phyloP scores from a whole-genome alignment of 2,797 vertebrate species.

The Apogon hyalosoma region DNA sequence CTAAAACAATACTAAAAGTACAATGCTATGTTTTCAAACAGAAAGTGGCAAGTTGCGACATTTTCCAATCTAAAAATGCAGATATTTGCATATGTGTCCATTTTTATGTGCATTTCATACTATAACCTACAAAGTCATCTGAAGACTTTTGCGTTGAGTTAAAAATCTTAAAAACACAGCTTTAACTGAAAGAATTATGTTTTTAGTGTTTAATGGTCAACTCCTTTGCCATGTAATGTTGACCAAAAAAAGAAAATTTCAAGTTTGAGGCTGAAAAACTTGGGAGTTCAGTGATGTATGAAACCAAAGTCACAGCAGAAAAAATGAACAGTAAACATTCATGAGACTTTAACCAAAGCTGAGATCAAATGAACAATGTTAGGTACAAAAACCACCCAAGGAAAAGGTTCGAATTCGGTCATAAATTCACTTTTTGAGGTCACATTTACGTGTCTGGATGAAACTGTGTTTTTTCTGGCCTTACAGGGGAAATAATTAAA shows the following conservation, averaged over 20 bases:
- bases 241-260: background rate
- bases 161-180: background rate
- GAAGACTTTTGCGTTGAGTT: constrained; percentile 1
- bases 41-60: too few species aligned
- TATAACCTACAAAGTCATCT: background rate
- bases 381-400: constrained; percentile 29
- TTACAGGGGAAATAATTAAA: constrained; percentile 19
- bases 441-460: constrained; percentile 34
- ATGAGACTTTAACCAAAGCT: constrained; percentile 32
- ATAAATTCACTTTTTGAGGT: constrained; percentile 37
- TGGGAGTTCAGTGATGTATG: constrained; percentile 10
- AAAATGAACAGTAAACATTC: constrained; percentile 44
- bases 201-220: background rate
- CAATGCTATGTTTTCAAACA: too few species aligned
- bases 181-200: background rate
- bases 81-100: too few species aligned
- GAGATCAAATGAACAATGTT: constrained; percentile 25
- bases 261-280: constrained; percentile 8
- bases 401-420: constrained; percentile 2
- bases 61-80: too few species aligned
- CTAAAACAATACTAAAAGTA: too few species aligned
- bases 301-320: constrained; percentile 35
- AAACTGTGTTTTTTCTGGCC: constrained; percentile 2
- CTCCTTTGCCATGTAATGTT: background rate
- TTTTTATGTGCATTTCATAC: background rate